Evolutionary conservation across 2,113 vertebrate genomes (phyloP), one percentile per base, ranked within the genome.

Genomic region (Alligator mississippiensis): DNA sequence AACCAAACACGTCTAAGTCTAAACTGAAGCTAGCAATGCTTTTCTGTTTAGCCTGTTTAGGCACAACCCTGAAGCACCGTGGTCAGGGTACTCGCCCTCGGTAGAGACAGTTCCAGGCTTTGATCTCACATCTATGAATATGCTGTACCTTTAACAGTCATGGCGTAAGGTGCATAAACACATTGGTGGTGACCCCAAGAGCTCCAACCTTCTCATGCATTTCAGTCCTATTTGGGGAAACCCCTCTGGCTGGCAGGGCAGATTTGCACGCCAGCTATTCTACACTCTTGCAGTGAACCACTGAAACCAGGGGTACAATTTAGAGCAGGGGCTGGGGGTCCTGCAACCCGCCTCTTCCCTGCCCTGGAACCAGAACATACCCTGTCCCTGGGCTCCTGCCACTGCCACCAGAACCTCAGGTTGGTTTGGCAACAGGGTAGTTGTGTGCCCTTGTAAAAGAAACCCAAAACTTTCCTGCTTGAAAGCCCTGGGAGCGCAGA

Each of bases 31-130:
- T 54, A 30, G 57, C 89, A 93, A 95, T 84, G 77, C 80, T 77
- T 47, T 47, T 47, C 34, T 47, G 47, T 79, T 94, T 5, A 82
- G 54, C 30, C 85, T 0, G 0, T 55, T 28, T n/a, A 2, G 2
- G n/a, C 1, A 47, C 47, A 47, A 47, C 47, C 9, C 47, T 47
- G 7, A 47, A 47, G 47, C 47, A 47, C 47, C 7, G 47, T 47
- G 47, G 47, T 47, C 47, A 47, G 47, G 47, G 7, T 8, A 47
- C 47, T 47, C 47, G 9, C 47, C 47, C 47, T 47, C 47, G 8
- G 47, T 47, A 8, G 47, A 47, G 7, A 47, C 47, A 47, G 47
- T 47, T 47, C 47, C 7, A 47, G 47, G 8, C 47, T 47, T 47
- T 47, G 47, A 47, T 47, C 47, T 47, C 47, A 47, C 47, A 47